Conservation (phyloP, 1,140 invertebrate genomes). For the Cryptotermes secundus region DNA sequence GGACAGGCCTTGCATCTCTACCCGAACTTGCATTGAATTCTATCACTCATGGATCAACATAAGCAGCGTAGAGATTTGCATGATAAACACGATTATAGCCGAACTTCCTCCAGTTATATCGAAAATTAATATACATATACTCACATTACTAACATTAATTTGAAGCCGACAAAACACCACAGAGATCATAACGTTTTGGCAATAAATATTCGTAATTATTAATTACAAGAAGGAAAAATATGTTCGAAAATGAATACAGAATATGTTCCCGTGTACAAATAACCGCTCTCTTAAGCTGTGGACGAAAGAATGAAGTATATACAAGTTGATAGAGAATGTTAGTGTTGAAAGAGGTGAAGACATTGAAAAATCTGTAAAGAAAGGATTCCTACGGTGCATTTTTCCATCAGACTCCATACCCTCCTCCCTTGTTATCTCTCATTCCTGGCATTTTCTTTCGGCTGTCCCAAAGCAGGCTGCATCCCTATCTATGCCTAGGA, state of each 20-base stretch:
- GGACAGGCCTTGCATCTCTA: too few species aligned
- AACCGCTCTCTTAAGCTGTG: not conserved
- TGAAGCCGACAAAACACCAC: not conserved
- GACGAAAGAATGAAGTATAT: not conserved
- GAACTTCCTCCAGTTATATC: not conserved
- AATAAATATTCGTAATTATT: not conserved
- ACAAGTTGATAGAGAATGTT: not conserved
- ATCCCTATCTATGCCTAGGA: not conserved
- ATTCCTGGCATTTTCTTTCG: too few species aligned
- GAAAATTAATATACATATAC: not conserved
- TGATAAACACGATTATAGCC: not conserved
- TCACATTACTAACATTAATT: not conserved
- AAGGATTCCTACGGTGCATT: not conserved
- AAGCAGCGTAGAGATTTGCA: too few species aligned
- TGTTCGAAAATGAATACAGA: not conserved
- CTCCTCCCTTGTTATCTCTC: not conserved
- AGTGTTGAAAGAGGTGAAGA: not conserved
- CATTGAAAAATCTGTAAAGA: slow-evolving; percentile 4
- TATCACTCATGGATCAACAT: too few species aligned
- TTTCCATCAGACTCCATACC: not conserved
- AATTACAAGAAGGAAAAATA: not conserved
- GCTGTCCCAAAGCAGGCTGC: not conserved
- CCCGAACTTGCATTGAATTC: too few species aligned
- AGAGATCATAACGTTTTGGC: not conserved
- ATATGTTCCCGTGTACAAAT: not conserved